phyloP scores from a whole-genome alignment of 2,113 vertebrate genomes.

The human region DNA sequence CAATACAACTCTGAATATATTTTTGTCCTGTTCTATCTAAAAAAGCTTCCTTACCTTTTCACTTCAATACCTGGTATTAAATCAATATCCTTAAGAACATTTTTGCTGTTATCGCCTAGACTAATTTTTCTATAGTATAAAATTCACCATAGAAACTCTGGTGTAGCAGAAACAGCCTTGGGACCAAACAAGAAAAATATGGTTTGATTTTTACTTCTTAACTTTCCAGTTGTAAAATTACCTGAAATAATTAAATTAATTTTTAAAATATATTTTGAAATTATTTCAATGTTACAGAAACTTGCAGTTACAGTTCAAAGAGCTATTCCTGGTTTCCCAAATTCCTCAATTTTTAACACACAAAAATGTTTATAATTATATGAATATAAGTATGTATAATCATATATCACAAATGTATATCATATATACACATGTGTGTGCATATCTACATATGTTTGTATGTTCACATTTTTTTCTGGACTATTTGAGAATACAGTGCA shows the following conservation, averaged over 20 bases:
- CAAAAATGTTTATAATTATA: background rate
- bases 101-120: background rate
- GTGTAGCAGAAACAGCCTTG: background rate
- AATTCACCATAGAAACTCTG: background rate
- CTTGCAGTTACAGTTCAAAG: background rate
- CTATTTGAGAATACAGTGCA: background rate
- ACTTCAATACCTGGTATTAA: background rate
- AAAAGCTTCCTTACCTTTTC: background rate
- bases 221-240: background rate
- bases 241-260: background rate
- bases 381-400: background rate
- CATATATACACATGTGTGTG: background rate
- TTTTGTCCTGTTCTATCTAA: background rate
- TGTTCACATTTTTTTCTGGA: background rate
- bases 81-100: background rate
- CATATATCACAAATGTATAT: background rate
- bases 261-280: background rate
- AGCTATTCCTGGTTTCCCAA: background rate
- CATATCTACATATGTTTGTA: background rate
- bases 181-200: background rate
- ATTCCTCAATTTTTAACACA: background rate
- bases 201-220: background rate
- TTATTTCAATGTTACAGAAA: background rate
- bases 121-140: background rate
- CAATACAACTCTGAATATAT: background rate